Evolutionary conservation across 2,797 vertebrate species (phyloP).

Genomic region (Gymnocypris eckloni): DNA sequence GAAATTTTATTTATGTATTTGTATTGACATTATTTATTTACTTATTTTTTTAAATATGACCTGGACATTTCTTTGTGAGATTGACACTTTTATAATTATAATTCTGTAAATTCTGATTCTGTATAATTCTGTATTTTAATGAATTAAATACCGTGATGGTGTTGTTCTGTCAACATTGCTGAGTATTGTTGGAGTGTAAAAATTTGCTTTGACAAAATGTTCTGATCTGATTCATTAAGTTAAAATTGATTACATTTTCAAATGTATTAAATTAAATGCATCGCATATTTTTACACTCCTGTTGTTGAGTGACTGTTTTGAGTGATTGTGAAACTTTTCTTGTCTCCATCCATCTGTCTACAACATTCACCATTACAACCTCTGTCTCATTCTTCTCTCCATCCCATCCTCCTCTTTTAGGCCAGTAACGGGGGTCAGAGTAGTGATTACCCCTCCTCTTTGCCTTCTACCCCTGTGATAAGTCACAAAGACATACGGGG

Average conservation of each 20-base stretch:
- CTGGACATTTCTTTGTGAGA: slow-evolving; percentile 1
- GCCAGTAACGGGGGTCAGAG: slow-evolving; percentile 88
- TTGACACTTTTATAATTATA: neutral
- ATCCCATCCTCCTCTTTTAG: slow-evolving; percentile 71
- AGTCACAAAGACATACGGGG: slow-evolving; percentile 89
- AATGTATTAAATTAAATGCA: neutral
- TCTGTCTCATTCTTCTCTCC: slow-evolving; percentile 17
- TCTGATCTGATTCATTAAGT: neutral
- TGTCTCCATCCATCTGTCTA: slow-evolving; percentile 20
- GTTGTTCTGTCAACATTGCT: neutral
- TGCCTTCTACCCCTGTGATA: slow-evolving; percentile 94
- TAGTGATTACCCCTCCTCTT: slow-evolving; percentile 88
- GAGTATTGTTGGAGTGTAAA: neutral
- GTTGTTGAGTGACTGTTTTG: slow-evolving; percentile 1
- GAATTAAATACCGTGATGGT: neutral
- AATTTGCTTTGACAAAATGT: neutral
- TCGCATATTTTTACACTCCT: neutral
- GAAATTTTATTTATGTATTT: neutral
- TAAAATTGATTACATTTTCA: neutral
- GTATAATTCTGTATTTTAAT: neutral
- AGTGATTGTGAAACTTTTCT: neutral
- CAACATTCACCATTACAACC: neutral
- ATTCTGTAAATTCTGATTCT: no score
- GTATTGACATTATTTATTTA: neutral
- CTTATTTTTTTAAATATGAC: neutral